Percentiles rank a stretch among this genome's conserved stretches.
phyloP scores from a whole-genome alignment of 2,113 vertebrate species.

The Rhinolophus ferrumequinum region DNA sequence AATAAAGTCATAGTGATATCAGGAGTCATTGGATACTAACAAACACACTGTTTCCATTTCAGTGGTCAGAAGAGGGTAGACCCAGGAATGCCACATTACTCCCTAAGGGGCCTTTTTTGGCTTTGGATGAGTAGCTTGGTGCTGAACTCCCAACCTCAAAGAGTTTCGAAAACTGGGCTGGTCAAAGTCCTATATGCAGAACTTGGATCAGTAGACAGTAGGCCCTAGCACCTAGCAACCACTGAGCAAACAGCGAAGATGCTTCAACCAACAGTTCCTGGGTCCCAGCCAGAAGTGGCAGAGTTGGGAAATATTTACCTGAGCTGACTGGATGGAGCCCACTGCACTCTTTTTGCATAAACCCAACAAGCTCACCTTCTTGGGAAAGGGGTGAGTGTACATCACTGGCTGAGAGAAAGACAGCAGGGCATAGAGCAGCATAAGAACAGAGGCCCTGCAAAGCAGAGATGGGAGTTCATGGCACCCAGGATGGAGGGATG shows the following conservation, averaged over 20 bases:
- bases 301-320: constrained; percentile 45
- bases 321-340: not conserved
- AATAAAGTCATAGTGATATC: not conserved
- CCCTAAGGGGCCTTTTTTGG: not conserved
- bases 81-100: not conserved
- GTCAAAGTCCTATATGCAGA: not conserved
- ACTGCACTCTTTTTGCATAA: not conserved
- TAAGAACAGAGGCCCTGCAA: not conserved
- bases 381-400: not conserved
- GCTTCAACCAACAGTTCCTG: not conserved
- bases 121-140: not conserved
- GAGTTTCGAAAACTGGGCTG: not conserved
- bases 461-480: not conserved
- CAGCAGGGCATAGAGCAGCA: not conserved
- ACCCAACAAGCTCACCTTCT: not conserved
- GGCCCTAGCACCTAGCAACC: constrained; percentile 42
- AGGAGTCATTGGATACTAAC: not conserved
- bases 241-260: not conserved
- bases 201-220: not conserved
- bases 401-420: not conserved
- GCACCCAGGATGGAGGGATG: not conserved
- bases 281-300: not conserved
- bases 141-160: not conserved
- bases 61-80: not conserved
- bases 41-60: not conserved